Percentiles rank a stretch among this genome's conserved stretches.
phyloP scores from a whole-genome alignment of 2,888 invertebrate species.

The Sarcophaga carnaria region DNA sequence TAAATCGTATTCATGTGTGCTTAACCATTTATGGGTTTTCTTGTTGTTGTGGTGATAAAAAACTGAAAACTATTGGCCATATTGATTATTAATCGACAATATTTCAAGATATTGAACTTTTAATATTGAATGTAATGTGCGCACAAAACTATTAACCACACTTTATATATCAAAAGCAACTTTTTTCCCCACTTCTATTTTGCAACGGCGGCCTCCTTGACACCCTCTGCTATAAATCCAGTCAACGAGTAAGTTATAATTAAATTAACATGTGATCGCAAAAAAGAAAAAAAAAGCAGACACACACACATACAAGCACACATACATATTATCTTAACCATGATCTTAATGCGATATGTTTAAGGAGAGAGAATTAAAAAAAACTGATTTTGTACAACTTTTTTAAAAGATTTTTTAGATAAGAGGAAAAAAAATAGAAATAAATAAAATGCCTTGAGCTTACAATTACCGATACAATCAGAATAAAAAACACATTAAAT shows the following conservation, averaged over 20 bases:
- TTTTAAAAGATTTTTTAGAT: conserved; percentile 20
- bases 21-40: conserved; percentile 25
- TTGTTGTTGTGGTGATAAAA: conserved; percentile 10
- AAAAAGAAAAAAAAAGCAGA: neutral
- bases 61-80: conserved; percentile 8
- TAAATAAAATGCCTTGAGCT: conserved; percentile 7
- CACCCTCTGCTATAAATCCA: neutral
- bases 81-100: conserved; percentile 30
- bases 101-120: conserved; percentile 27
- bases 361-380: neutral
- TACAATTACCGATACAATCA: neutral
- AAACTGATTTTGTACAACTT: conserved; percentile 25
- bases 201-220: neutral
- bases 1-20: neutral
- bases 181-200: neutral
- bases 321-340: conserved; percentile 29
- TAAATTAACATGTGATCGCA: conserved; percentile 46
- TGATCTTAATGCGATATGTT: conserved; percentile 34
- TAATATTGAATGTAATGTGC: conserved; percentile 38
- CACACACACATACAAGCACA: neutral
- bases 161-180: neutral
- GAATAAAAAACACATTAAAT: neutral
- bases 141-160: conserved; percentile 51
- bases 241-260: conserved; percentile 38
- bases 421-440: neutral